A percentile compares a stretch with the other conserved stretches of the same genome.
phyloP scores from a whole-genome alignment of 2,113 vertebrate genomes.

The Lucifuga dentata region DNA sequence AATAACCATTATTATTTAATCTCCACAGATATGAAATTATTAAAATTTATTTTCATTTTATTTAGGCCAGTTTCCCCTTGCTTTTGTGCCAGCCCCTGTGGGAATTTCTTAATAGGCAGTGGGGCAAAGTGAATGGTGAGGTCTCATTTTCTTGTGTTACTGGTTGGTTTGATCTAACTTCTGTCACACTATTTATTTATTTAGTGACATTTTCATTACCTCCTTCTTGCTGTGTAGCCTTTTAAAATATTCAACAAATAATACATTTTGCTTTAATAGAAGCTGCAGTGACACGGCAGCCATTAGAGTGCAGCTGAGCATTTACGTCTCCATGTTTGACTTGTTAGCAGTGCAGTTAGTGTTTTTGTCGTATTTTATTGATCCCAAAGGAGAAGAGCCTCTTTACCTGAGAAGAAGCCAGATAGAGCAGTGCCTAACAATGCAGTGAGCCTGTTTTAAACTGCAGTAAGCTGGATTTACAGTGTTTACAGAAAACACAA shows the following conservation, averaged over 20 bases:
- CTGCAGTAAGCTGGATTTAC: not conserved
- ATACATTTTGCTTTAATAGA: not conserved
- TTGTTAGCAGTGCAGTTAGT: not conserved
- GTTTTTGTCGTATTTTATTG: not conserved
- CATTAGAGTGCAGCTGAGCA: not conserved
- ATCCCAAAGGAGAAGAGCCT: not conserved
- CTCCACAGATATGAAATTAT: slow-evolving; percentile 6
- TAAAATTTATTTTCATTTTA: slow-evolving; percentile 27
- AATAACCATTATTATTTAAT: not conserved
- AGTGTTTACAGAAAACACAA: not conserved
- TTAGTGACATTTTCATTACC: slow-evolving; percentile 19
- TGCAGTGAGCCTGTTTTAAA: not conserved
- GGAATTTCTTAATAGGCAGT: slow-evolving; percentile 7
- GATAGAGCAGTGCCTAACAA: not conserved
- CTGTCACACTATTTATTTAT: slow-evolving; percentile 20
- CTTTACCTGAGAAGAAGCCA: not conserved
- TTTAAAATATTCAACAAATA: slow-evolving; percentile 27
- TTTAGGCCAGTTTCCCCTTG: slow-evolving; percentile 7
- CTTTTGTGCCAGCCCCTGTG: not conserved
- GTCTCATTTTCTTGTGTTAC: slow-evolving; percentile 31
- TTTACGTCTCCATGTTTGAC: not conserved
- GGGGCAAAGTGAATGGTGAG: not conserved
- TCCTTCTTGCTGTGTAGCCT: not conserved
- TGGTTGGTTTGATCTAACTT: slow-evolving; percentile 22
- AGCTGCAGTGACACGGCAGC: not conserved